These are phyloP conservation scores for Apostichopus japonicus DNA, from an alignment of 35 echinoderm and acorn worm species.

Conservation along the genomic window DNA sequence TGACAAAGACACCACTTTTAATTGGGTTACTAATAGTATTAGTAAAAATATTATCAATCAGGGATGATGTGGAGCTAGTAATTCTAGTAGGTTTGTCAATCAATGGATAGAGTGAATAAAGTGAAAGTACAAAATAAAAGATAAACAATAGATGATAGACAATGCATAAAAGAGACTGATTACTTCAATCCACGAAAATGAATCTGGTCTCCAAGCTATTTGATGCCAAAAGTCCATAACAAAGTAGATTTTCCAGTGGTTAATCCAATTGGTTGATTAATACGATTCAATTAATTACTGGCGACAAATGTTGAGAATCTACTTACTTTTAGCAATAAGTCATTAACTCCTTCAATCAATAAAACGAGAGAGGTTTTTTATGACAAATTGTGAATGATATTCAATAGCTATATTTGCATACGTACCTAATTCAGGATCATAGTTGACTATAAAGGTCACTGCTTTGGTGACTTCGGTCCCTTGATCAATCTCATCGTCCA, in stretches of 20 bases:
- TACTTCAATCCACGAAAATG: no score
- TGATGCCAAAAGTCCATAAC: neutral
- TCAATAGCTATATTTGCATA: neutral
- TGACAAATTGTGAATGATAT: neutral
- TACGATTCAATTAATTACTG: neutral
- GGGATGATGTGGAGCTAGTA: no score
- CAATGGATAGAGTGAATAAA: no score
- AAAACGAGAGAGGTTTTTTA: neutral
- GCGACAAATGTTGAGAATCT: neutral
- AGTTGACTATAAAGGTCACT: neutral
- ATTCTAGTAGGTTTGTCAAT: no score
- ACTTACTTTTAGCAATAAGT: neutral
- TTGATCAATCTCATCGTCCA: neutral
- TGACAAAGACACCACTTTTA: no score
- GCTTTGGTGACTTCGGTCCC: neutral
- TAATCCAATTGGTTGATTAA: neutral
- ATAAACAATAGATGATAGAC: no score
- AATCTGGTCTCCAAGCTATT: neutral
- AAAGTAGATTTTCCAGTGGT: neutral
- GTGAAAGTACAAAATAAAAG: no score
- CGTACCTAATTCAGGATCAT: neutral
- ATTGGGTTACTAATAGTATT: no score
- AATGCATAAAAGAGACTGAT: no score
- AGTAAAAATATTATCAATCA: no score
- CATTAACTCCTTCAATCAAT: no score